These are phyloP conservation scores for Coecobrya sp. DNA, from an alignment of 2,888 invertebrate genomes.

Conservation along the genomic window DNA sequence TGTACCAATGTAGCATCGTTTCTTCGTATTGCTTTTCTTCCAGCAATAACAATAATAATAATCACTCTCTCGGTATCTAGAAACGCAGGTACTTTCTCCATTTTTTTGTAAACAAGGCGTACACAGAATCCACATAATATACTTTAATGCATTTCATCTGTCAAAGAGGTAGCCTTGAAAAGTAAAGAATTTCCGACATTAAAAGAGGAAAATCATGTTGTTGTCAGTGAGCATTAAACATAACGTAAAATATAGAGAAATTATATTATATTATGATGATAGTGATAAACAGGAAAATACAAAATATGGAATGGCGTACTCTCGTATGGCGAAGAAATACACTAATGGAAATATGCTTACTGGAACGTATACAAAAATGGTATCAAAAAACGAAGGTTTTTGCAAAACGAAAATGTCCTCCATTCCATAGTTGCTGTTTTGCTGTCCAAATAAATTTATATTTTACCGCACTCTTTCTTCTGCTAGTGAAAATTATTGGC, in stretches of 20 bases:
- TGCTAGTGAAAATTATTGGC: slow-evolving; percentile 67
- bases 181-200: slow-evolving; percentile 38
- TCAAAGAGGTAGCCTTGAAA: slow-evolving; percentile 57
- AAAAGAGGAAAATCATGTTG: slow-evolving; percentile 64
- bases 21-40: neutral
- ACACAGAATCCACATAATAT: neutral
- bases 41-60: too few relatives aligned
- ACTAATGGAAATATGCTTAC: neutral
- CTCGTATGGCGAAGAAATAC: neutral
- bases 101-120: neutral
- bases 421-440: slow-evolving; percentile 16
- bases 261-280: neutral
- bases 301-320: neutral
- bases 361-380: neutral
- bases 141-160: slow-evolving; percentile 18
- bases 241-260: neutral
- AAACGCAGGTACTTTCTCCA: neutral
- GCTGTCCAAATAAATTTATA: slow-evolving; percentile 47
- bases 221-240: slow-evolving; percentile 40
- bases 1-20: neutral
- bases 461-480: neutral
- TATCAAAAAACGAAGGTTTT: neutral
- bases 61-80: too few relatives aligned
- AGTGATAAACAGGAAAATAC: neutral
- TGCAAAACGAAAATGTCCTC: neutral